phyloP scores from a whole-genome alignment of 2,888 invertebrate species.

The Eupelmus urozonus region DNA sequence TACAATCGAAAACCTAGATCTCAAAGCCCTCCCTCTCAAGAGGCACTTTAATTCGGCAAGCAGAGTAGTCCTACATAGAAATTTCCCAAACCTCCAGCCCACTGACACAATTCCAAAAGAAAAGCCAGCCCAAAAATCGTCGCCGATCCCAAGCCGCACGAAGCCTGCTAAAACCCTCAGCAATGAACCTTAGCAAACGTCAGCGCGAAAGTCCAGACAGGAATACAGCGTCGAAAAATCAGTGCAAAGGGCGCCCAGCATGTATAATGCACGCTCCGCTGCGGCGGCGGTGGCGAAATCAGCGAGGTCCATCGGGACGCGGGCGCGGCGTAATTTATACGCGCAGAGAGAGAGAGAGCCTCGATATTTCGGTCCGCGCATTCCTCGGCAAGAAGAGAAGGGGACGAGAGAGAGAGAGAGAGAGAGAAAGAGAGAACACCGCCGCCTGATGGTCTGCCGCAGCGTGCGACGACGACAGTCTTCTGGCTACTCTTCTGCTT shows the following conservation, averaged over 20 bases:
- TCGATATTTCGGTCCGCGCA: constrained; percentile 57
- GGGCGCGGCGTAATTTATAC: constrained; percentile 45
- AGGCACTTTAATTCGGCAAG: too few species aligned
- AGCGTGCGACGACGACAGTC: constrained; percentile 26
- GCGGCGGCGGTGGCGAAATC: constrained; percentile 30
- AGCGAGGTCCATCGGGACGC: constrained; percentile 37
- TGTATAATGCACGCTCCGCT: constrained; percentile 16
- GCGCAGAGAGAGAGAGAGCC: constrained; percentile 9
- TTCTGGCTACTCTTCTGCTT: constrained; percentile 35
- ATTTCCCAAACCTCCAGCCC: too few species aligned
- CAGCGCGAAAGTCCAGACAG: background rate
- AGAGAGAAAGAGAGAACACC: constrained; percentile 20
- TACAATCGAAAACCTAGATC: too few species aligned
- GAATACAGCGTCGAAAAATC: constrained; percentile 6
- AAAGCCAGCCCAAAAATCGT: background rate
- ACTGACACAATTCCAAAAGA: too few species aligned
- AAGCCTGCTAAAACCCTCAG: too few species aligned
- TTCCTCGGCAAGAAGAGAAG: constrained; percentile 56
- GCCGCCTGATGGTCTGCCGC: constrained; percentile 59
- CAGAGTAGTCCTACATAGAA: too few species aligned
- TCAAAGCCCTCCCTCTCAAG: too few species aligned
- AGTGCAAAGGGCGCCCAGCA: constrained; percentile 6
- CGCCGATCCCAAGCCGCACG: too few species aligned
- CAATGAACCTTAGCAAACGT: too few species aligned
- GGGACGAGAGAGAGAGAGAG: constrained; percentile 43